These are phyloP conservation scores for Sminthopsis crassicaudata DNA, from an alignment of 2,113 vertebrate genomes.

Conservation along the genomic window DNA sequence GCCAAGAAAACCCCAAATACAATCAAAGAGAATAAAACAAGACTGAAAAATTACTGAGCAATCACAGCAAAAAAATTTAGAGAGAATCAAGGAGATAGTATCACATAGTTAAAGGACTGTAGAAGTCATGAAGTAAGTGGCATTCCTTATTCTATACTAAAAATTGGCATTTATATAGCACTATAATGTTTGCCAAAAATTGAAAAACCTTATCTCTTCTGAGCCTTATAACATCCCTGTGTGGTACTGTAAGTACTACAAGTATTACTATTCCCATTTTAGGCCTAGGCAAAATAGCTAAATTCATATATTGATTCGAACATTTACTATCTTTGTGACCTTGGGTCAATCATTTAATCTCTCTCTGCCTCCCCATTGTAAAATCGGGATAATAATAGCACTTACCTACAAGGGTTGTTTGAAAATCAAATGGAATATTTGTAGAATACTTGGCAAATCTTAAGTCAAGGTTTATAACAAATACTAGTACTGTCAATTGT, in stretches of 20 bases:
- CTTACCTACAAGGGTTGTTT: not conserved
- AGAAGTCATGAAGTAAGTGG: not conserved
- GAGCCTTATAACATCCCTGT: not conserved
- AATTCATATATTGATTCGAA: not conserved
- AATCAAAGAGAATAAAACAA: not conserved
- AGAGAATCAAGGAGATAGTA: not conserved
- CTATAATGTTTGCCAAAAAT: not conserved
- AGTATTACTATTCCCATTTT: not conserved
- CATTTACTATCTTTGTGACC: too few species aligned
- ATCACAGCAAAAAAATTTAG: not conserved
- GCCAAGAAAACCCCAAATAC: not conserved
- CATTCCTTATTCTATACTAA: not conserved
- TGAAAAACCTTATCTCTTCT: not conserved
- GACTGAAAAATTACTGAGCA: not conserved
- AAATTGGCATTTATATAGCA: not conserved
- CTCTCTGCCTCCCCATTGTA: too few species aligned
- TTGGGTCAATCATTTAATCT: too few species aligned
- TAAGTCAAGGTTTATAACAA: not conserved
- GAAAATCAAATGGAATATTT: not conserved
- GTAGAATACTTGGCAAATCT: not conserved
- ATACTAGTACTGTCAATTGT: not conserved
- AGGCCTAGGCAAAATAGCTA: not conserved
- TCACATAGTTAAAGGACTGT: not conserved
- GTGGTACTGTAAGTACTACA: not conserved
- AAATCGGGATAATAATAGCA: not conserved